A percentile compares a stretch with the other conserved stretches of the same genome.
Conservation (phyloP, 2,113 vertebrate genomes). For the Clupea harengus region DNA sequence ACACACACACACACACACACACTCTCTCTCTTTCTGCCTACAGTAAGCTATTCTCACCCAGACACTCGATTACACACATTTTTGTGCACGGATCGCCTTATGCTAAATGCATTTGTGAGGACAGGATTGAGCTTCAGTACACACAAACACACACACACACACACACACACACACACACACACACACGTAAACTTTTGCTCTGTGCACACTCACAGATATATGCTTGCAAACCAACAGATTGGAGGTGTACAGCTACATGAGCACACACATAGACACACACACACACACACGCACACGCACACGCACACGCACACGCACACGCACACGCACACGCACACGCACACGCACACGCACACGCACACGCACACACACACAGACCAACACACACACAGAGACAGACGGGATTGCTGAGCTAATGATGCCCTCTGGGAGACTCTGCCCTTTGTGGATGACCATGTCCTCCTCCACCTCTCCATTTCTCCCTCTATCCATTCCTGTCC, state of each 20-base stretch:
- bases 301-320: too few relatives aligned
- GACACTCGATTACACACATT: not conserved
- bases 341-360: too few relatives aligned
- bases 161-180: not conserved
- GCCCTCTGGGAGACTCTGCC: slow-evolving; percentile 35
- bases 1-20: not conserved
- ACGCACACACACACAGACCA: too few relatives aligned
- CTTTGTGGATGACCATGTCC: slow-evolving; percentile 29
- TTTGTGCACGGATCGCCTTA: too few relatives aligned
- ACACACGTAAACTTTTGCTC: not conserved
- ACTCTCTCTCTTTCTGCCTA: not conserved
- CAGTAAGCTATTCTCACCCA: not conserved
- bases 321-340: too few relatives aligned
- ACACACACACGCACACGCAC: too few relatives aligned
- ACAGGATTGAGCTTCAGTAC: not conserved
- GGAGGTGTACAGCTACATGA: too few relatives aligned
- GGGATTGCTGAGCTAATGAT: slow-evolving; percentile 26
- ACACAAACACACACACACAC: too few relatives aligned
- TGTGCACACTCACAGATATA: too few relatives aligned
- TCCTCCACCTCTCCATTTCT: not conserved
- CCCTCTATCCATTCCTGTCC: not conserved
- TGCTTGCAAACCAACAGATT: too few relatives aligned
- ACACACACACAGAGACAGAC: too few relatives aligned
- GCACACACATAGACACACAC: not conserved
- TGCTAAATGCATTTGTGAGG: not conserved